phyloP scores from a whole-genome alignment of 2,113 vertebrate genomes.

The Suricata suricatta region DNA sequence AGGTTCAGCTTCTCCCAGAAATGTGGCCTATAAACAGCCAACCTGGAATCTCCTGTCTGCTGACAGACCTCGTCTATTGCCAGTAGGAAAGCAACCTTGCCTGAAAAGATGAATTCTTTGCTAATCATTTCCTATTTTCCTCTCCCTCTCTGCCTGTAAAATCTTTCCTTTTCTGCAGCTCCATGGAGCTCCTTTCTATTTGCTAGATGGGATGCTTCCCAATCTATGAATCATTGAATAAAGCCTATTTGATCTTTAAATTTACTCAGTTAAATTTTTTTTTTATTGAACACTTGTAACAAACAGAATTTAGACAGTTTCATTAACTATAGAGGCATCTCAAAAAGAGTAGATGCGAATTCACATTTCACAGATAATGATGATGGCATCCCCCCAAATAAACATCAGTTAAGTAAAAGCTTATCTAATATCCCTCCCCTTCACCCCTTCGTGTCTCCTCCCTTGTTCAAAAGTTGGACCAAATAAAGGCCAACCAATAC shows the following conservation, averaged over 20 bases:
- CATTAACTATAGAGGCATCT: background rate
- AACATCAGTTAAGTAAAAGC: constrained; percentile 57
- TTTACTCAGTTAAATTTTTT: background rate
- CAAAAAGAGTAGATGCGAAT: background rate
- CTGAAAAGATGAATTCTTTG: background rate
- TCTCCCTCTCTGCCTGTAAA: background rate
- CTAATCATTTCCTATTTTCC: background rate
- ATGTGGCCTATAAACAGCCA: background rate
- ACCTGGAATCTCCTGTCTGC: background rate
- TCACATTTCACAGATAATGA: background rate
- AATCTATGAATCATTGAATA: background rate
- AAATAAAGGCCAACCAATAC: constrained; percentile 69
- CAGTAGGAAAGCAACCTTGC: background rate
- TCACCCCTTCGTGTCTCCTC: constrained; percentile 54
- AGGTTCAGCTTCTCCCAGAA: background rate
- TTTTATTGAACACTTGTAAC: background rate
- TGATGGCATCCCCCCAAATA: constrained; percentile 30
- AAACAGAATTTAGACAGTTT: background rate
- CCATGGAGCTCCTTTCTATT: background rate
- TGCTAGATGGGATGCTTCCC: background rate
- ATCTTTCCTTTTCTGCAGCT: background rate
- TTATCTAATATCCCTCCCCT: constrained; percentile 7
- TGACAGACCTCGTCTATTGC: background rate
- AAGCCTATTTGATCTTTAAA: background rate
- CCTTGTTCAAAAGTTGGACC: constrained; percentile 60